Base-by-base conservation (phyloP, 2,888 invertebrate genomes). In the Tenthredo mesomela region DNA sequence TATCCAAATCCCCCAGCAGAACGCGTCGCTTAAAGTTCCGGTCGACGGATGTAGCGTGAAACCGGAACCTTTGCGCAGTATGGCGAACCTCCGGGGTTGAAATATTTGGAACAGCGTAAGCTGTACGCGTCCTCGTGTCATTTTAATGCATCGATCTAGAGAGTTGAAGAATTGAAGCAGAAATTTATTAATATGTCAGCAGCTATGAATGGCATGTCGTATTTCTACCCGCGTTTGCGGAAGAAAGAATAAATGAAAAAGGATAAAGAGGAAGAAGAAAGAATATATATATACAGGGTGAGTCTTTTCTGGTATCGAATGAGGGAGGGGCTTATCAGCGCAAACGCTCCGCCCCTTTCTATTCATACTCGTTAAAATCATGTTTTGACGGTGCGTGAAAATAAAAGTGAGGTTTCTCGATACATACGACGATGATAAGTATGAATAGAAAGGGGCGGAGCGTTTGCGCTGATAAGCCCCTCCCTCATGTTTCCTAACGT, bases 41-140 rank as follows among this genome's bases (percentile, higher is more conserved):
- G 40, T 73, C 67, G 82, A 84, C 82, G 85, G 84, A 85, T 85
- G 86, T 80, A 54, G 85, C 86, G 86, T 73, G 80, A 85, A 83
- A 58, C 84, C 89, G 89, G 89, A 89, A 88, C 87, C 86, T 77
- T 84, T 85, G 86, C 86, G 86, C 86, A 86, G 80, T 80, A 80
- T 84, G 84, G 84, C 80, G 86, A 85, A 86, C 86, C 87, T 88
- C 87, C 86, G 87, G 61, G n/a, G 87, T 83, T 86, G 86, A 87
- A 87, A 89, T 89, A 61, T 80, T 40, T 50, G 12, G 25, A 58
- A 80, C 21, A 37, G 10, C 12, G 40, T 61, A 21, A 37, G 37
- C 54, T 54, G 54, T 33, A 54, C 75, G 80, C 80, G 21, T 40
- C 6, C 21, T 6, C 58, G 40, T 18, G 80, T 80, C 37, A 50